Evolutionary conservation across 2,797 vertebrate species (phyloP).

Genomic region (Platalea minor): DNA sequence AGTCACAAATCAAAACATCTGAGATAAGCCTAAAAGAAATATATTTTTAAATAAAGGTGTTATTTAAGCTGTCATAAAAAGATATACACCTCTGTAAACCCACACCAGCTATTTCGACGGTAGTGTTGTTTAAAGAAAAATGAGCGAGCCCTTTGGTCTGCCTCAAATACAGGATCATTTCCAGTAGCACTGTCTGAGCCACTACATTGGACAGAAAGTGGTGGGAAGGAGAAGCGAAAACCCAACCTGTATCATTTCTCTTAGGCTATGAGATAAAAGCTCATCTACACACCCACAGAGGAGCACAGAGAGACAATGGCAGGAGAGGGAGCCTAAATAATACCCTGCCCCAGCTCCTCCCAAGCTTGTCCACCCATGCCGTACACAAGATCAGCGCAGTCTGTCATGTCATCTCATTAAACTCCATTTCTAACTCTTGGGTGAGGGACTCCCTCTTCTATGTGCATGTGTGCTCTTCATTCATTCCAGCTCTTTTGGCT

Average conservation of each 20-base stretch:
- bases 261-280: background rate
- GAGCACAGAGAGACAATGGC: background rate
- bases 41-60: background rate
- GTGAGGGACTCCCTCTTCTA: background rate
- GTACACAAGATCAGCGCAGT: accelerated
- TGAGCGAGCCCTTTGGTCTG: background rate
- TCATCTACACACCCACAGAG: accelerated
- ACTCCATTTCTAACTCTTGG: background rate
- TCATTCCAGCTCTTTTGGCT: background rate
- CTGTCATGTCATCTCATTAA: background rate
- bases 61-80: background rate
- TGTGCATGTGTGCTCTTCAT: accelerated
- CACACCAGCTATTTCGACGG: background rate
- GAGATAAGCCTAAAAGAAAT: background rate
- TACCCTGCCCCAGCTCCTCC: background rate
- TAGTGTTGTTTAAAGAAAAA: background rate
- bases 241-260: background rate
- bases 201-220: background rate
- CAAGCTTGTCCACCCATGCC: background rate
- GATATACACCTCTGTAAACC: background rate
- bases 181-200: background rate
- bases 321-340: background rate
- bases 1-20: background rate
- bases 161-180: background rate
- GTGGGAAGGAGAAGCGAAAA: background rate